Percentiles rank a stretch among this genome's conserved stretches.
These are phyloP conservation scores for Ceratotherium simum DNA, from an alignment of 2,113 vertebrate species.

Conservation along the genomic window DNA sequence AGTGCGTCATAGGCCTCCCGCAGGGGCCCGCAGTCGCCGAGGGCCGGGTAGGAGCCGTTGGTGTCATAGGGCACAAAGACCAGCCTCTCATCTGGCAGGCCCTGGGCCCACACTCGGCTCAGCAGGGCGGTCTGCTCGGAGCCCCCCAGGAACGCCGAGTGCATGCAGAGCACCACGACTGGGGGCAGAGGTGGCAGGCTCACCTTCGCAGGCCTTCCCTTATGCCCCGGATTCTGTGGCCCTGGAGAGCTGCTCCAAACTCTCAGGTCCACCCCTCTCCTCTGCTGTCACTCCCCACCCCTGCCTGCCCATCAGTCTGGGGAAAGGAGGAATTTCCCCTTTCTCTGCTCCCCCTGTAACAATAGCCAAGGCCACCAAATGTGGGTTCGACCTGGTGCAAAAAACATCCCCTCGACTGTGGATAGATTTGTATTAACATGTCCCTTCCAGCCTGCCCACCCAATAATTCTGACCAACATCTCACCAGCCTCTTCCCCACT, in stretches of 20 bases:
- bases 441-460: not conserved
- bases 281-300: not conserved
- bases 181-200: slow-evolving; percentile 41
- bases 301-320: not conserved
- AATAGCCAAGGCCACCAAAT: not conserved
- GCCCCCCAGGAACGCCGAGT: slow-evolving; percentile 92
- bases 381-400: not conserved
- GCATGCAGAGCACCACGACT: slow-evolving; percentile 96
- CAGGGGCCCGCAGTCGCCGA: slow-evolving; percentile 87
- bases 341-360: not conserved
- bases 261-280: rapidly evolving
- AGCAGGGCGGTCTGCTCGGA: slow-evolving; percentile 90
- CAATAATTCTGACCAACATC: not conserved
- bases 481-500: no score
- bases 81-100: slow-evolving; percentile 91
- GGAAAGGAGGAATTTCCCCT: not conserved
- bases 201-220: not conserved
- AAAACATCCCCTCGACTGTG: not conserved
- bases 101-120: slow-evolving; percentile 89
- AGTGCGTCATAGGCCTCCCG: slow-evolving; percentile 92
- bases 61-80: slow-evolving; percentile 94
- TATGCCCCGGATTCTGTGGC: not conserved
- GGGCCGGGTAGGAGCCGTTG: slow-evolving; percentile 87
- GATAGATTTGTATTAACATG: not conserved
- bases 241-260: not conserved